These are phyloP conservation scores for Phycodurus eques DNA, from an alignment of 2,113 vertebrate species.

Conservation along the genomic window DNA sequence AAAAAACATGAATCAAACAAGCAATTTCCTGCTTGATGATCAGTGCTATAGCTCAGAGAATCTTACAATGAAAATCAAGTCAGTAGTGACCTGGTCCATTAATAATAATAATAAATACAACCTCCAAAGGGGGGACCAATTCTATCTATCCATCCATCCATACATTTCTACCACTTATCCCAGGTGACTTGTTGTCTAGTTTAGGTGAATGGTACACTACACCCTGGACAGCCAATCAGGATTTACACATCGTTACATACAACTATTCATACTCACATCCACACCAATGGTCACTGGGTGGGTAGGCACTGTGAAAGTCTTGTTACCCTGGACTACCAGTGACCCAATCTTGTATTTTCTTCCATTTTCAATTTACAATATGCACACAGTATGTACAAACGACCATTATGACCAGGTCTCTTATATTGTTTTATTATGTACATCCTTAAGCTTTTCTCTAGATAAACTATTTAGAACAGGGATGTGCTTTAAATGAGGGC, in stretches of 20 bases:
- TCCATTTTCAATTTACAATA: neutral
- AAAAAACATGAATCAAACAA: neutral
- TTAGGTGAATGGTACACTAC: no score
- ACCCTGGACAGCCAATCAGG: neutral
- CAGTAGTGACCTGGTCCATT: no score
- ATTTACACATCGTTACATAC: neutral
- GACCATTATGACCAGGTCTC: neutral
- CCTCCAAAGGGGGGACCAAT: no score
- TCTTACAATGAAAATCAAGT: no score
- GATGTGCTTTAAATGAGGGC: slow-evolving; percentile 72
- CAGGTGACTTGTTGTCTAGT: no score
- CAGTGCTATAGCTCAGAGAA: no score
- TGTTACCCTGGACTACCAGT: neutral
- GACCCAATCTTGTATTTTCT: neutral
- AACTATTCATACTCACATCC: neutral
- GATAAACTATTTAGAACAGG: slow-evolving; percentile 66
- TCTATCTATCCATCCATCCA: no score
- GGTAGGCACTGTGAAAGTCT: neutral
- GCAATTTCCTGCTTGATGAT: no score
- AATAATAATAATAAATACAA: no score
- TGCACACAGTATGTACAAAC: neutral
- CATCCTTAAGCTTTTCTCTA: slow-evolving; percentile 18
- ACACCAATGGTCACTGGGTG: neutral
- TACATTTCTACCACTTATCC: no score
- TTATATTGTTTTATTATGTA: slow-evolving; percentile 18